Percentiles rank a stretch among this genome's conserved stretches.
phyloP scores from a whole-genome alignment of 2,797 vertebrate species.

The Bradypodion ventrale region DNA sequence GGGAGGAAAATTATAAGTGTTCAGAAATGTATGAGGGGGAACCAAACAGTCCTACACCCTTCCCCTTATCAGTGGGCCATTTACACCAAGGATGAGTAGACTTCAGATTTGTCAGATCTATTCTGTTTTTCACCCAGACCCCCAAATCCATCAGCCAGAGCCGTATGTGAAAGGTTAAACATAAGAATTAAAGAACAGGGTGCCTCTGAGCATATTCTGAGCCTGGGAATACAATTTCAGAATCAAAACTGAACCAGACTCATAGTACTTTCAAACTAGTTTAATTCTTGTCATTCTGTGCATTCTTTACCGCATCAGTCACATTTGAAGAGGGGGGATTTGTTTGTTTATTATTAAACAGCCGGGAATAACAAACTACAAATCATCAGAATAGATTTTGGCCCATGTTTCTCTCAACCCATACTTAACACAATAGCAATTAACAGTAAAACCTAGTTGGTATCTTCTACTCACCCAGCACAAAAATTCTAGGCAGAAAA shows the following conservation, averaged over 20 bases:
- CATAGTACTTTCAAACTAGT: neutral
- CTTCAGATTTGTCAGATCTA: neutral
- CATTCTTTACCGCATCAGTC: neutral
- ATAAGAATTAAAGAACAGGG: neutral
- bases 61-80: neutral
- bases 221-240: neutral
- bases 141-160: neutral
- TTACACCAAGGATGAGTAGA: neutral
- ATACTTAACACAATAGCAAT: neutral
- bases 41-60: neutral
- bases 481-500: neutral
- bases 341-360: neutral
- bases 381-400: neutral
- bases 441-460: neutral
- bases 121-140: neutral
- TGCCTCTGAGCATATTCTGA: neutral
- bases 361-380: neutral
- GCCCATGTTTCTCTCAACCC: neutral
- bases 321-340: too few species aligned
- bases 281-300: neutral
- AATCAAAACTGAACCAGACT: neutral
- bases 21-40: neutral
- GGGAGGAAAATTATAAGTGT: neutral
- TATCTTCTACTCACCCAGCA: neutral
- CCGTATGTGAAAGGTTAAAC: neutral